Evolutionary conservation across 2,797 vertebrate species (phyloP), one percentile per base, ranked within the genome.

Genomic region (Smutsia gigantea): DNA sequence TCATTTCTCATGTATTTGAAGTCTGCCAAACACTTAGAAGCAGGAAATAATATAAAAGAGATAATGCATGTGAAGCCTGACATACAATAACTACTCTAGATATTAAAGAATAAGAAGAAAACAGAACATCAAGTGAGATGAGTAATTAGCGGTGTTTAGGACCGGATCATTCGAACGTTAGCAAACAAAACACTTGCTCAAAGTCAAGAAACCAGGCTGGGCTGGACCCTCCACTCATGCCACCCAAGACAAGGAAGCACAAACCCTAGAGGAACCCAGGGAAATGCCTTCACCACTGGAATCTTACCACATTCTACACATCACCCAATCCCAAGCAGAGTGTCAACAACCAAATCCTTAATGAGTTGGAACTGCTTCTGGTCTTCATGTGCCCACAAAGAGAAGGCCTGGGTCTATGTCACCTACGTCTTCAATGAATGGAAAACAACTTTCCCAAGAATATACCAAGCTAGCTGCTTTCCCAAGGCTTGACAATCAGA

Each of bases 321-420:
- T 71, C 63, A 39, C 77, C 83, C 14, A 34, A 74, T 98, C 93
- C 55, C 87, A 88, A 97, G 97, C 94, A 97, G 97, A 97, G 94
- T 96, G 95, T 97, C 97, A 98, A 96, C 97, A 95, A 94, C 88
- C 91, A 94, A 97, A 97, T 97, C 96, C 39, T 75, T 87, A 90
- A 78, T 25, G 86, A 91, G 94, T 78, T 87, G 84, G 78, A 89
- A 87, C 94, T 86, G 82, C 96, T 95, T 97, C 93, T 34, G 59
- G 95, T 94, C 74, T 75, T 79, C 72, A 37, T 25, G 39, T 0
- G 0, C 34, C n/a, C 81, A 92, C 83, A 46, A 39, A 90, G 31
- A 75, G 42, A 88, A 64, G 25, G 69, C 71, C n/a, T 14, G 5
- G 77, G 96, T 72, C 75, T 68, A 11, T 9, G 42, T 0, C 57